A percentile compares a stretch with the other conserved stretches of the same genome.
Evolutionary conservation across 1,140 invertebrate species (phyloP).

Genomic region (Conopomorpha cramerella): DNA sequence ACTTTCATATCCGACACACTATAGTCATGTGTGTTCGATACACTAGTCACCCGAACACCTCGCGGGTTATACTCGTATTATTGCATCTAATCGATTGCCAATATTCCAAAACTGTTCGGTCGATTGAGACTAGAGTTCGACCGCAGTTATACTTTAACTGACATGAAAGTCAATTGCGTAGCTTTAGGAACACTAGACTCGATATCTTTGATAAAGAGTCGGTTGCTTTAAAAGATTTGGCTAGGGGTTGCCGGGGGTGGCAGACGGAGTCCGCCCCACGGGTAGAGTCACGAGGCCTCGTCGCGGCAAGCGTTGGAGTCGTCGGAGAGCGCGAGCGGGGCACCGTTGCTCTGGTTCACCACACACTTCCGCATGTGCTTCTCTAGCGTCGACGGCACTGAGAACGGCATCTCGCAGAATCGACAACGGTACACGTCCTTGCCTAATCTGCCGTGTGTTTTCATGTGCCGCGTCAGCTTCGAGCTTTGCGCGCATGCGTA

Average conservation of each 20-base stretch:
- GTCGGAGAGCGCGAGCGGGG: conserved; percentile 52
- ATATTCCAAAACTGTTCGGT: too few species aligned
- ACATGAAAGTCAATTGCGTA: too few species aligned
- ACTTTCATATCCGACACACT: conserved; percentile 36
- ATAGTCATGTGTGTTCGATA: conserved; percentile 53
- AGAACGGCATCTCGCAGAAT: conserved; percentile 99
- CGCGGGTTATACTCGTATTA: too few species aligned
- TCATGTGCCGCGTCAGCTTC: conserved; percentile 99
- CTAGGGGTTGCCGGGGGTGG: conserved; percentile 63
- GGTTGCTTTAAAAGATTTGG: conserved; percentile 60
- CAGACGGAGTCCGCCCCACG: conserved; percentile 67
- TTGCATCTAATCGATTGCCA: too few species aligned
- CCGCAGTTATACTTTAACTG: conserved; percentile 22
- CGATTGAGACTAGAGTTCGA: conserved; percentile 58
- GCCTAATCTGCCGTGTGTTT: conserved; percentile 96
- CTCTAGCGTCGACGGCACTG: conserved; percentile 97
- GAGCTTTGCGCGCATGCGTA: conserved; percentile 99
- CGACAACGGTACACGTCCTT: conserved; percentile 98
- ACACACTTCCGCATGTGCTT: conserved; percentile 99
- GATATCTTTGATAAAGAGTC: too few species aligned
- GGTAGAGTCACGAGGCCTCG: conserved; percentile 72
- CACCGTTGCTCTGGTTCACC: conserved; percentile 85
- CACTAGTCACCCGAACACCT: too few species aligned
- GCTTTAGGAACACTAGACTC: too few species aligned
- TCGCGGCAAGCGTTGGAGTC: conserved; percentile 66